Percentiles rank a stretch among this genome's conserved stretches.
These are phyloP conservation scores for Drosophila grimshawi DNA, from an alignment of 1,140 invertebrate species.

Conservation along the genomic window DNA sequence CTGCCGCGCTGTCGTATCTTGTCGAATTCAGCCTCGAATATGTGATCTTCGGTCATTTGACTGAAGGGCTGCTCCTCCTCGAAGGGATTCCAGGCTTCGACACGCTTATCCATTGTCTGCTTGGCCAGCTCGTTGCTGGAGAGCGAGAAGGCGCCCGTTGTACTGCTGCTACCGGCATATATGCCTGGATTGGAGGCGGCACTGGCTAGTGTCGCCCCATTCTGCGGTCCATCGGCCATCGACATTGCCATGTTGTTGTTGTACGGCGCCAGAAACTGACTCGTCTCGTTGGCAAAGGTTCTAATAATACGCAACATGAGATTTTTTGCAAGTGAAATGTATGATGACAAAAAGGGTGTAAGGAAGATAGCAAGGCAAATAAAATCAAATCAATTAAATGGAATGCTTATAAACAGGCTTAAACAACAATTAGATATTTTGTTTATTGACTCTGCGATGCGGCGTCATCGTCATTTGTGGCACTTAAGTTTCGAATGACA, in stretches of 20 bases:
- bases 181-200: constrained; percentile 75
- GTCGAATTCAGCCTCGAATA: constrained; percentile 95
- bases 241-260: constrained; percentile 84
- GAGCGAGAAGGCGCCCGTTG: constrained; percentile 47
- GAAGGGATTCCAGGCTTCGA: constrained; percentile 93
- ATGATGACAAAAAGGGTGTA: background rate
- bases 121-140: constrained; percentile 75
- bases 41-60: constrained; percentile 92
- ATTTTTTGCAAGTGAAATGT: constrained; percentile 7
- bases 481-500: constrained; percentile 38
- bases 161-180: constrained; percentile 58
- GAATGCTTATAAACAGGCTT: background rate
- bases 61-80: constrained; percentile 91
- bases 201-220: constrained; percentile 45
- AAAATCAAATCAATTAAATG: constrained; percentile 15
- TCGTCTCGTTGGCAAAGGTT: constrained; percentile 90
- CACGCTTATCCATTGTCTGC: constrained; percentile 67
- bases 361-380: constrained; percentile 21
- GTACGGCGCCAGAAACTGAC: constrained; percentile 91
- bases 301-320: constrained; percentile 81
- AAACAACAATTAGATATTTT: background rate
- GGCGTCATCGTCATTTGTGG: constrained; percentile 53
- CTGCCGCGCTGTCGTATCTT: constrained; percentile 91
- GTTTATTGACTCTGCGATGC: constrained; percentile 62
- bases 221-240: constrained; percentile 58